Conservation (phyloP, 2,113 vertebrate genomes). For the Ramphastos sulfuratus region DNA sequence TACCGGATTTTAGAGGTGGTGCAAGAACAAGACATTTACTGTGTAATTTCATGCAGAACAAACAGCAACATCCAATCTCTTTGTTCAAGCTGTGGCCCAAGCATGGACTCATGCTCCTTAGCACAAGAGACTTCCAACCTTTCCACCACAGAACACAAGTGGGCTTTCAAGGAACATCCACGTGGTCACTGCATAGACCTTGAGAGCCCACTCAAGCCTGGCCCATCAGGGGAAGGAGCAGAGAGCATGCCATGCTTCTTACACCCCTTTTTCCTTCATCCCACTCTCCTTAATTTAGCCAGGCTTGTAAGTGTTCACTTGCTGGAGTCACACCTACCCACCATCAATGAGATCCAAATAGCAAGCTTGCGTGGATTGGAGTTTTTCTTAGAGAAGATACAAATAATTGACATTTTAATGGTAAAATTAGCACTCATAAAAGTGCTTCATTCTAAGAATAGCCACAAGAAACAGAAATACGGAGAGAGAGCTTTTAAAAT, state of each 20-base stretch:
- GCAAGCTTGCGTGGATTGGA: background rate
- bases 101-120: too few species aligned
- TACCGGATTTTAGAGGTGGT: background rate
- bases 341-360: background rate
- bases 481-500: slow-evolving; percentile 1
- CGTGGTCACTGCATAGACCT: background rate
- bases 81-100: background rate
- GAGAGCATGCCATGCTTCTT: background rate
- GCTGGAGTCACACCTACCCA: background rate
- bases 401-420: background rate
- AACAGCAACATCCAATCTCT: background rate
- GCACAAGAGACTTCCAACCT: background rate
- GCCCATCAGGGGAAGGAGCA: background rate
- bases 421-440: slow-evolving; percentile 16
- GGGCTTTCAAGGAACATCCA: background rate
- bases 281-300: background rate
- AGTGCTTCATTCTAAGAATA: background rate
- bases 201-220: background rate
- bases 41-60: background rate
- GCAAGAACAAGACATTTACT: background rate
- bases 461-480: background rate
- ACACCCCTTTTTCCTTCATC: background rate
- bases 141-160: background rate
- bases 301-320: background rate
- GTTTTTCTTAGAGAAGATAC: background rate